Evolutionary conservation across 2,888 invertebrate genomes (phyloP).

Genomic region (Orthonychiurus folsomi): DNA sequence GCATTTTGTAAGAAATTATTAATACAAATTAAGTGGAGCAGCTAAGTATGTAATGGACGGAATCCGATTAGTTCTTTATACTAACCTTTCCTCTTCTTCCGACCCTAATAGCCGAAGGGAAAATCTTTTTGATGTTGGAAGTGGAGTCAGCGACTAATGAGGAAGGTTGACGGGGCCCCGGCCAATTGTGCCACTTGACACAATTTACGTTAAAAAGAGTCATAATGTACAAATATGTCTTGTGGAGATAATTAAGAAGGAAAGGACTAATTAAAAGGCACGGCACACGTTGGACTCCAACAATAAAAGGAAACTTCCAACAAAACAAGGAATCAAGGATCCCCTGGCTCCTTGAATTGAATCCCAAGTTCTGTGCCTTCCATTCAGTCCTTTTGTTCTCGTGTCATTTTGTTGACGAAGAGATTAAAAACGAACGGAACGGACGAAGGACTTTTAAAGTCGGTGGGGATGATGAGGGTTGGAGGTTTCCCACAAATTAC

Average conservation of each 20-base stretch:
- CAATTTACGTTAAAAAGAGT: background rate
- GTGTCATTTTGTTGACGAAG: background rate
- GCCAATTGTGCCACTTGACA: background rate
- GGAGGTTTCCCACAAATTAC: too few species aligned
- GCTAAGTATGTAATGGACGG: background rate
- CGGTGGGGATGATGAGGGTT: background rate
- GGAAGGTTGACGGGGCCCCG: background rate
- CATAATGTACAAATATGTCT: background rate
- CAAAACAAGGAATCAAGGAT: too few species aligned
- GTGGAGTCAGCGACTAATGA: background rate
- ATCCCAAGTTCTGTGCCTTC: background rate
- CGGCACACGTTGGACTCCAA: background rate
- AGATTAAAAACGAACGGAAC: constrained; percentile 2
- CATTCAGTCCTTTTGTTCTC: background rate
- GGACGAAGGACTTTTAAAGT: background rate
- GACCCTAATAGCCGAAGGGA: background rate
- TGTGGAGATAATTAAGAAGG: too few species aligned
- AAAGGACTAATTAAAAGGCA: background rate
- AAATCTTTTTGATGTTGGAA: background rate
- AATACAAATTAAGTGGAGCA: background rate
- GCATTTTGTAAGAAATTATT: background rate
- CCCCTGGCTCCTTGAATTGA: too few species aligned
- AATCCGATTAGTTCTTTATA: background rate
- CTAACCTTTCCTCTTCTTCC: background rate
- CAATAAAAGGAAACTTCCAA: background rate